Conservation (phyloP, 2,797 vertebrate species). For the Aplochiton taeniatus region DNA sequence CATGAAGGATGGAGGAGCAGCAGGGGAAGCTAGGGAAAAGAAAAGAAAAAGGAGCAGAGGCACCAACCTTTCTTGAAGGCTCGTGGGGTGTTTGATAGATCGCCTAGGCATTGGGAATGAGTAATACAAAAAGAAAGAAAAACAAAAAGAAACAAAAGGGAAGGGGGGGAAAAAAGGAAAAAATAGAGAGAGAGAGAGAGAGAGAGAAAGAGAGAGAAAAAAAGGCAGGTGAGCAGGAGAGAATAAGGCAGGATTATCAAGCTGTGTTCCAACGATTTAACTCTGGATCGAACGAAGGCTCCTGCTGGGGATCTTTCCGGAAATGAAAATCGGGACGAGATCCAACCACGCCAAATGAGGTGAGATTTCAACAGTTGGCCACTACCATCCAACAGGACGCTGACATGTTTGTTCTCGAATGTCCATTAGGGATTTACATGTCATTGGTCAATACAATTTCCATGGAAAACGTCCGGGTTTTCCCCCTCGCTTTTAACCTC, state of each 20-base stretch:
- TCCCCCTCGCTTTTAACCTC: background rate
- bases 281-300: slow-evolving; percentile 49
- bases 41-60: slow-evolving; percentile 66
- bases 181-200: slow-evolving; percentile 63
- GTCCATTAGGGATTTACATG: slow-evolving; percentile 41
- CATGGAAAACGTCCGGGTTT: background rate
- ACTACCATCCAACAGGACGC: slow-evolving; percentile 25
- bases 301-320: slow-evolving; percentile 51
- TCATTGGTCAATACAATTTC: background rate
- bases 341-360: slow-evolving; percentile 37
- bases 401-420: slow-evolving; percentile 44
- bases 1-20: slow-evolving; percentile 17
- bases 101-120: slow-evolving; percentile 91
- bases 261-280: slow-evolving; percentile 59
- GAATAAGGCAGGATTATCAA: slow-evolving; percentile 72
- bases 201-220: slow-evolving; percentile 78
- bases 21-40: background rate
- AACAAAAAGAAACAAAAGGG: slow-evolving; percentile 34
- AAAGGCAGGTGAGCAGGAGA: slow-evolving; percentile 70
- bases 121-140: slow-evolving; percentile 71
- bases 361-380: slow-evolving; percentile 44
- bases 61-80: slow-evolving; percentile 99
- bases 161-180: slow-evolving; percentile 60
- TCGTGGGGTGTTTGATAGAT: slow-evolving; percentile 94
- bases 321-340: slow-evolving; percentile 45